Evolutionary conservation across 2,113 vertebrate species (phyloP).

Genomic region (Natator depressus): DNA sequence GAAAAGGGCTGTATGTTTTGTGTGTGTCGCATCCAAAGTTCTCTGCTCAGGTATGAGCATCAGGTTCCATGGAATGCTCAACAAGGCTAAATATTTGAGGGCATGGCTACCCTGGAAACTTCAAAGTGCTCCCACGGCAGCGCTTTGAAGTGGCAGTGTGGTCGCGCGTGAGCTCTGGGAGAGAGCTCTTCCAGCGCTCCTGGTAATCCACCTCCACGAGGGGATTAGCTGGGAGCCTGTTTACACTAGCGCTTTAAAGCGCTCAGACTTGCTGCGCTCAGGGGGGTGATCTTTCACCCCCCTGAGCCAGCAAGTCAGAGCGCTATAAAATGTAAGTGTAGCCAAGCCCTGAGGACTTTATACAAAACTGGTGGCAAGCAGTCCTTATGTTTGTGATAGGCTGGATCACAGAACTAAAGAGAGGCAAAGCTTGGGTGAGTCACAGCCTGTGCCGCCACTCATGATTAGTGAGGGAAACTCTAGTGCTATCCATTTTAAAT

Average conservation of each 20-base stretch:
- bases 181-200: too few relatives aligned
- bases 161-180: too few relatives aligned
- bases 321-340: too few relatives aligned
- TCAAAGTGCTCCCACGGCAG: too few relatives aligned
- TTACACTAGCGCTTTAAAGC: too few relatives aligned
- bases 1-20: neutral
- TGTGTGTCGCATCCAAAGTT: neutral
- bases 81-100: neutral
- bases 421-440: neutral
- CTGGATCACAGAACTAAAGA: neutral
- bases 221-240: too few relatives aligned
- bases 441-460: neutral
- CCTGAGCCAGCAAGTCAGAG: too few relatives aligned
- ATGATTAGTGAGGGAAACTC: neutral
- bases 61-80: neutral
- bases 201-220: too few relatives aligned
- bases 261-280: too few relatives aligned
- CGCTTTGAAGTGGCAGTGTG: too few relatives aligned
- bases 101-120: too few relatives aligned
- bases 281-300: too few relatives aligned
- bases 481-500: neutral
- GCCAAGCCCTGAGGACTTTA: neutral
- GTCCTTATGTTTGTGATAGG: neutral
- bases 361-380: neutral
- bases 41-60: neutral